Conservation (phyloP, 2,797 vertebrate genomes). For the Australoheros facetus region DNA sequence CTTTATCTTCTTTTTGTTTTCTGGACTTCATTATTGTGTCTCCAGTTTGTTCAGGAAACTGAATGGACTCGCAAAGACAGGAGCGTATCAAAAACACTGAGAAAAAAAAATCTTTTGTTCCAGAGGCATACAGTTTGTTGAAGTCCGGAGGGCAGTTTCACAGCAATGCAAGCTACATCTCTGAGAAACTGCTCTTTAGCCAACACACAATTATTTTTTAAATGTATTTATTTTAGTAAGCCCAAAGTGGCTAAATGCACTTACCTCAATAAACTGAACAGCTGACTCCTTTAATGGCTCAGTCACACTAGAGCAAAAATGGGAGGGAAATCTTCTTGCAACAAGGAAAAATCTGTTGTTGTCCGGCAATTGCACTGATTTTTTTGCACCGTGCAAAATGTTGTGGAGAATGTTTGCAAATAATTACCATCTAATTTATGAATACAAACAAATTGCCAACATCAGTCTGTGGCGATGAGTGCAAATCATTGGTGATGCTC, state of each 20-base stretch:
- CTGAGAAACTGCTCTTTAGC: neutral
- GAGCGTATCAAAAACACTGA: neutral
- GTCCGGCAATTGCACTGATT: neutral
- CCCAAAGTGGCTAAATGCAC: neutral
- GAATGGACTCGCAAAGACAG: neutral
- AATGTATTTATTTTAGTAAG: neutral
- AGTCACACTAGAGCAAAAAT: neutral
- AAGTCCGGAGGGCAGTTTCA: neutral
- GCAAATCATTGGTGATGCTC: neutral
- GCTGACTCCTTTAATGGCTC: conserved; percentile 1
- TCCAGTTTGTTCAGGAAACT: conserved; percentile 1
- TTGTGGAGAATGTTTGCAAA: neutral
- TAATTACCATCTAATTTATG: neutral
- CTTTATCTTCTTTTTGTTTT: neutral
- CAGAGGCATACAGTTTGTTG: neutral
- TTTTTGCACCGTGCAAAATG: neutral
- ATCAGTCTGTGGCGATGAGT: too few species aligned
- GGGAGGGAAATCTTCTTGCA: neutral
- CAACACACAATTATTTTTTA: neutral
- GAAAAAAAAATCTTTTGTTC: neutral
- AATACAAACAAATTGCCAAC: too few species aligned
- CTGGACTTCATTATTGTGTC: neutral
- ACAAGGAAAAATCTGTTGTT: neutral
- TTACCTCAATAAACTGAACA: neutral
- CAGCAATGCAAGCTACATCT: neutral